phyloP scores from a whole-genome alignment of 30 jellyfish, hydroid and myxozoan genomes.

The Mastigias papua region DNA sequence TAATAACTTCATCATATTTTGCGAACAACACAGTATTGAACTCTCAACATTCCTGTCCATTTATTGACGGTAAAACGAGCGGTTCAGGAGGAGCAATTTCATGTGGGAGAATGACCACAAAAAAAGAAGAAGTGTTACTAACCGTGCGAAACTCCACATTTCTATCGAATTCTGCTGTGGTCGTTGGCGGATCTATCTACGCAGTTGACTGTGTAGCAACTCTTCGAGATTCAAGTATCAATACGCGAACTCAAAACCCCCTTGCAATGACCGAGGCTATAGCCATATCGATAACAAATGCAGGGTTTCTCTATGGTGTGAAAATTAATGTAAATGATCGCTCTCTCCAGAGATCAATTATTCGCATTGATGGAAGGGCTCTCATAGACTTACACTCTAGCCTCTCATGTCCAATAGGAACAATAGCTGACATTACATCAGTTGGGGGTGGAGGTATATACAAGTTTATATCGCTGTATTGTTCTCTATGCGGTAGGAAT shows the following conservation, averaged over 20 bases:
- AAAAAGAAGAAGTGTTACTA: neutral
- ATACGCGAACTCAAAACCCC: neutral
- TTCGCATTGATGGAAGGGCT: neutral
- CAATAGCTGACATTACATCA: neutral
- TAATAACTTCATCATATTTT: neutral
- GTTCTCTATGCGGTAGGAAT: neutral
- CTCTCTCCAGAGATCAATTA: neutral
- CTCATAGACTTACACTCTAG: neutral
- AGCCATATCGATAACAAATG: neutral
- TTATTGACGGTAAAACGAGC: neutral
- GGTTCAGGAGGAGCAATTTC: neutral
- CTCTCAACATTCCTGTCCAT: neutral
- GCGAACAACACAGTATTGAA: neutral
- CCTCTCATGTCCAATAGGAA: neutral
- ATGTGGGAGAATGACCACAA: neutral
- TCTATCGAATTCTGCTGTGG: neutral
- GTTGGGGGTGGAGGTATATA: neutral
- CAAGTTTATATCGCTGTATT: neutral
- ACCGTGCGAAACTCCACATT: neutral
- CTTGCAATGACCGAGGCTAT: neutral
- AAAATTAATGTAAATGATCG: neutral
- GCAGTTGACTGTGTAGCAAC: neutral
- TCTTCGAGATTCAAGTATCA: neutral
- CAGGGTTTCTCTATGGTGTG: neutral
- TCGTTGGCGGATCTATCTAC: conserved; percentile 5